Percentiles rank a stretch among this genome's conserved stretches.
Conservation (phyloP, 2,797 vertebrate species). For the Gymnodraco acuticeps region DNA sequence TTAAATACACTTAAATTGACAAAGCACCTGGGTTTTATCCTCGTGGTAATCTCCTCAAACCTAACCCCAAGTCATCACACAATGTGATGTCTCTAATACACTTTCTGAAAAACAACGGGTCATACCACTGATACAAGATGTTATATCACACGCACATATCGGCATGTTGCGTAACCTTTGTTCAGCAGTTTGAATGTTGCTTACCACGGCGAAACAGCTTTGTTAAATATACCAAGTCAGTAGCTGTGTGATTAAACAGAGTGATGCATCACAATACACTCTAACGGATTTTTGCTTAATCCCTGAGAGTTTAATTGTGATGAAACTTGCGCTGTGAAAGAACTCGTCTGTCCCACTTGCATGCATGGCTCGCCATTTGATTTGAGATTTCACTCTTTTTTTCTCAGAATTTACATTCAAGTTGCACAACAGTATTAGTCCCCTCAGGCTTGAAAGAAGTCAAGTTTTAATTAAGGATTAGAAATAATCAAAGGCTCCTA, state of each 20-base stretch:
- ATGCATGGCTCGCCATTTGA: conserved; percentile 51
- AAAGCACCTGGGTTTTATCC: conserved; percentile 78
- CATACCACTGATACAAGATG: conserved; percentile 28
- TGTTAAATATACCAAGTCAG: conserved; percentile 20
- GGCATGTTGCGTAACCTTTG: conserved; percentile 44
- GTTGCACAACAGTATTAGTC: conserved; percentile 29
- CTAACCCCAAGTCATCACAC: conserved; percentile 57
- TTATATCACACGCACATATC: conserved; percentile 42
- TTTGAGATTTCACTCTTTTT: conserved; percentile 26
- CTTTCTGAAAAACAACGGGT: conserved; percentile 49
- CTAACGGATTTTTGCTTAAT: conserved; percentile 54
- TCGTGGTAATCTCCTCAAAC: conserved; percentile 78
- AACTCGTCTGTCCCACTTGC: conserved; percentile 49
- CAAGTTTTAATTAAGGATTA: conserved; percentile 61
- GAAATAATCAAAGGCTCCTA: conserved; percentile 52
- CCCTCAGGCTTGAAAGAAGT: conserved; percentile 24
- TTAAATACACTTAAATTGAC: conserved; percentile 75
- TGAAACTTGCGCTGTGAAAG: conserved; percentile 39
- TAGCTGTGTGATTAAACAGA: conserved; percentile 47
- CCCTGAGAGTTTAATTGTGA: conserved; percentile 52
- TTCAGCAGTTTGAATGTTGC: conserved; percentile 33
- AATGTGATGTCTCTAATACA: conserved; percentile 51
- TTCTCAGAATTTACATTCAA: conserved; percentile 38
- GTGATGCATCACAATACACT: conserved; percentile 36
- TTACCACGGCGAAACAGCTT: conserved; percentile 28